Evolutionary conservation across 2,113 vertebrate genomes (phyloP).

Genomic region (Antennarius striatus): DNA sequence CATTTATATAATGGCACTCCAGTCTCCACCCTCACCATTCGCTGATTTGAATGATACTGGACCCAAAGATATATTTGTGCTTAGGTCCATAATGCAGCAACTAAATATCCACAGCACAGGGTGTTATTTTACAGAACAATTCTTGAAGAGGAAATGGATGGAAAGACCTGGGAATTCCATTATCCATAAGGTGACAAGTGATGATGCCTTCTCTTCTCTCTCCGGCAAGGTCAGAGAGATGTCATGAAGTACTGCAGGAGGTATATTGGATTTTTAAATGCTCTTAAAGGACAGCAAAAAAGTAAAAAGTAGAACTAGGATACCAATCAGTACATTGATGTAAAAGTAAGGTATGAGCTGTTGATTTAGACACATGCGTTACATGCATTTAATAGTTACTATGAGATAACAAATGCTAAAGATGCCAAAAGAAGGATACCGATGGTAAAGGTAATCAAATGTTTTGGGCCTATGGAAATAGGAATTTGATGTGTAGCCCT

Average conservation of each 20-base stretch:
- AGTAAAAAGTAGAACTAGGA: conserved; percentile 1
- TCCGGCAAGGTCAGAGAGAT: conserved; percentile 50
- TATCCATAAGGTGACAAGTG: conserved; percentile 64
- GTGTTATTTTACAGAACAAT: conserved; percentile 42
- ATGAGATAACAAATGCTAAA: conserved; percentile 2
- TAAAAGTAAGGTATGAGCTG: not conserved
- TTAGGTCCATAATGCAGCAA: conserved; percentile 12
- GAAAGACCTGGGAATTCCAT: conserved; percentile 58
- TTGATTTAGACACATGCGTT: not conserved
- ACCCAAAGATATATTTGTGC: conserved; percentile 1
- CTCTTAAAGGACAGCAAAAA: conserved; percentile 34
- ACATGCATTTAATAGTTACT: not conserved
- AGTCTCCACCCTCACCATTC: conserved; percentile 29
- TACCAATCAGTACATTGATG: not conserved
- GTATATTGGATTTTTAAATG: conserved; percentile 49
- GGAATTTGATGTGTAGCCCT: conserved; percentile 40
- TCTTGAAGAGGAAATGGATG: conserved; percentile 50
- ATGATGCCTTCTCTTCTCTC: conserved; percentile 50
- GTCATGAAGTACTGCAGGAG: conserved; percentile 6
- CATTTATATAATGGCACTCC: conserved; percentile 15
- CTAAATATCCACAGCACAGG: conserved; percentile 36
- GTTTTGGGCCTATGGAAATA: conserved; percentile 37
- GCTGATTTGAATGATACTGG: conserved; percentile 42
- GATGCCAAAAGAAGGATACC: conserved; percentile 12
- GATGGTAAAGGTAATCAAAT: conserved; percentile 44